These are phyloP conservation scores for Catalaphyllia jardinei DNA, from an alignment of 64 coral and sea anemone genomes.

Conservation along the genomic window DNA sequence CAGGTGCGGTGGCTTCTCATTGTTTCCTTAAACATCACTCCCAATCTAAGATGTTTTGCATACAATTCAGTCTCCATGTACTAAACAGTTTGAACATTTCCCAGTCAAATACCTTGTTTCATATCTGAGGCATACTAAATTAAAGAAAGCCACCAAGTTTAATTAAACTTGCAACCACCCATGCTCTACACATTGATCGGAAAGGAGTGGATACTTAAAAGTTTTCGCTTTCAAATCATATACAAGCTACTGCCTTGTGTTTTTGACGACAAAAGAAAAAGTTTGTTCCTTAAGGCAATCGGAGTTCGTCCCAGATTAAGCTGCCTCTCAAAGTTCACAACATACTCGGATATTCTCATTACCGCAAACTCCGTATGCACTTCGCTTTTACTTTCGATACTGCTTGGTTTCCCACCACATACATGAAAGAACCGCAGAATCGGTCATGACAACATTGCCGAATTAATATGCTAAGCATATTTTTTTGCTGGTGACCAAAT, in stretches of 20 bases:
- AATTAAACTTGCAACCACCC: background rate
- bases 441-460: background rate
- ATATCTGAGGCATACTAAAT: background rate
- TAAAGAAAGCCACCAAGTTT: background rate
- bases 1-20: slow-evolving; percentile 7
- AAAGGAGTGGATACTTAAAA: background rate
- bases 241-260: background rate
- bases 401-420: background rate
- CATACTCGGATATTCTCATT: background rate
- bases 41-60: slow-evolving; percentile 43
- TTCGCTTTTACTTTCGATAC: background rate
- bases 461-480: background rate
- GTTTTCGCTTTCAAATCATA: background rate
- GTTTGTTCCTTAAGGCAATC: background rate
- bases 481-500: background rate
- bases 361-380: background rate
- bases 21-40: slow-evolving; percentile 45
- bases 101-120: slow-evolving; percentile 1
- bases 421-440: background rate
- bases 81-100: background rate
- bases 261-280: background rate
- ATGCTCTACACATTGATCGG: background rate
- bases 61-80: slow-evolving; percentile 23
- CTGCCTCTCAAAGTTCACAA: background rate
- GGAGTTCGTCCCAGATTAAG: background rate